These are phyloP conservation scores for Thamnophis elegans DNA, from an alignment of 2,797 vertebrate species.

Conservation along the genomic window DNA sequence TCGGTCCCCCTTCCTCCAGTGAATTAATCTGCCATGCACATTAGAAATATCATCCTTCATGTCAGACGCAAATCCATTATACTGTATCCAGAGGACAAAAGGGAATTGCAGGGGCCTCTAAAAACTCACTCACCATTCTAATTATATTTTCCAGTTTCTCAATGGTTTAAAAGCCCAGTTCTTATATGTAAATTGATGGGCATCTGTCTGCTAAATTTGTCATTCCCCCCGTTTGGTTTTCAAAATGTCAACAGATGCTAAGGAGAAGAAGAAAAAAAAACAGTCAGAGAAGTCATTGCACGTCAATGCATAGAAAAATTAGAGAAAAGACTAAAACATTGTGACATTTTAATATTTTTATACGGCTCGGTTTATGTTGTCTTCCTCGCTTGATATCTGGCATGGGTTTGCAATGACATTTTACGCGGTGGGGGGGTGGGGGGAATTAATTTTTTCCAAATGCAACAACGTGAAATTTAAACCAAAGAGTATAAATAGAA, in stretches of 20 bases:
- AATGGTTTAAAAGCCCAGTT: slow-evolving; percentile 48
- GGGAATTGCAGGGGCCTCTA: slow-evolving; percentile 71
- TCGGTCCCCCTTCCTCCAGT: slow-evolving; percentile 77
- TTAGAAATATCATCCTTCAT: slow-evolving; percentile 82
- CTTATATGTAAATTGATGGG: slow-evolving; percentile 68
- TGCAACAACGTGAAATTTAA: not conserved
- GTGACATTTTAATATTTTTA: not conserved
- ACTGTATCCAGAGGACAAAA: slow-evolving; percentile 75
- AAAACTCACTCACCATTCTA: slow-evolving; percentile 56
- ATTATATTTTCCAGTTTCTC: slow-evolving; percentile 51
- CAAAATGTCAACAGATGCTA: slow-evolving; percentile 54
- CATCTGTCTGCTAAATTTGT: slow-evolving; percentile 72
- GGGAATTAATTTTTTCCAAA: not conserved
- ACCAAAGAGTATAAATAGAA: not conserved
- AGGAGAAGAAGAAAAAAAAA: not conserved
- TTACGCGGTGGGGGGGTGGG: not conserved
- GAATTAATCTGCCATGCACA: slow-evolving; percentile 86
- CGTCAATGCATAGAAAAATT: not conserved
- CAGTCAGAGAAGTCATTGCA: not conserved
- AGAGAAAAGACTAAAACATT: not conserved
- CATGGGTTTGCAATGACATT: not conserved
- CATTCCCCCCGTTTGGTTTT: slow-evolving; percentile 39
- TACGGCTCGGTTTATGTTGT: not conserved
- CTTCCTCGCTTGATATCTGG: not conserved
- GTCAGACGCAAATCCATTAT: slow-evolving; percentile 76